Evolutionary conservation across 2,797 vertebrate genomes (phyloP).

Genomic region (Esox lucius): DNA sequence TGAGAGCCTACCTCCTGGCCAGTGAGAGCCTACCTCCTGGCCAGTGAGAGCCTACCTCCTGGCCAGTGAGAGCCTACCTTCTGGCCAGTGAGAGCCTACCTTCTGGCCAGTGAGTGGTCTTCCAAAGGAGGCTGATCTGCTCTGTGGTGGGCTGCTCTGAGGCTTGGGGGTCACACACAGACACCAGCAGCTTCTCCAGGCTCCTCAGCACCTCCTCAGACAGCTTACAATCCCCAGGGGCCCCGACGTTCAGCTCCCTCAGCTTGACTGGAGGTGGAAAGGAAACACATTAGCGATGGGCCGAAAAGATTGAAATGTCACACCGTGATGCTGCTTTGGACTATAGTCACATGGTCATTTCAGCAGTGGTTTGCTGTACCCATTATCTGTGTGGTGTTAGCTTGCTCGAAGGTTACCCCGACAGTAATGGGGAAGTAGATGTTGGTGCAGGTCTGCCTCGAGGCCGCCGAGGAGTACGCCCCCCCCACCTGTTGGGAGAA

Average conservation of each 20-base stretch:
- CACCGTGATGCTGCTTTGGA: no score
- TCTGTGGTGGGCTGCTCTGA: constrained; percentile 78
- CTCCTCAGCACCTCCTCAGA: constrained; percentile 82
- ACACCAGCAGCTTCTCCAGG: constrained; percentile 81
- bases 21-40: constrained; percentile 84
- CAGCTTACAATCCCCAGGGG: constrained; percentile 83
- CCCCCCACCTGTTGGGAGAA: constrained; percentile 73
- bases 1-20: constrained; percentile 82
- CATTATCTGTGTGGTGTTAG: constrained; percentile 87
- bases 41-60: constrained; percentile 89
- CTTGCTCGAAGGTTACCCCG: constrained; percentile 93
- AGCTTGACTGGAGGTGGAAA: constrained; percentile 81
- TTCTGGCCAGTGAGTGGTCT: constrained; percentile 92
- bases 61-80: constrained; percentile 91
- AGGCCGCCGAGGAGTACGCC: constrained; percentile 80
- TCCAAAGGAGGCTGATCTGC: constrained; percentile 89
- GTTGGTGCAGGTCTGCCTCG: constrained; percentile 74
- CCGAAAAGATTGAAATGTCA: no score
- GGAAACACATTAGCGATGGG: background rate
- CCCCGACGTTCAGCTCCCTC: constrained; percentile 87
- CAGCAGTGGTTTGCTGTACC: constrained; percentile 61
- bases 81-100: constrained; percentile 76
- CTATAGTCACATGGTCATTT: no score
- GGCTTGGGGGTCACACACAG: constrained; percentile 71
- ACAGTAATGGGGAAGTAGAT: constrained; percentile 96